Base-by-base conservation (phyloP, 2,113 vertebrate species). In the Anser brachyrhynchus region DNA sequence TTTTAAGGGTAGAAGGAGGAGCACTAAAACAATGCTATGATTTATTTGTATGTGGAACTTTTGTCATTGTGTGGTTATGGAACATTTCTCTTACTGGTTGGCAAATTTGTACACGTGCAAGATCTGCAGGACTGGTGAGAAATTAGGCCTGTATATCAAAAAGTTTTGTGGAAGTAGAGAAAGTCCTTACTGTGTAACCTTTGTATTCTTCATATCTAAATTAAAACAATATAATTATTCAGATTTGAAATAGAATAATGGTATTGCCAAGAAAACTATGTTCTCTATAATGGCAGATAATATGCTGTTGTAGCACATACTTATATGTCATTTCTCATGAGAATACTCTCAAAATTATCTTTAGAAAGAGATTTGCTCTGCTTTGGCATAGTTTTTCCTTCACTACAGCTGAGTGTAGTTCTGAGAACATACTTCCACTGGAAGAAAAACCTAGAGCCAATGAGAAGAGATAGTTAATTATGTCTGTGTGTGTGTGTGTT, bases 261-360 rank as follows among this genome's bases (percentile, higher is more conserved):
- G 94, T 95, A 91, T 94, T 96, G 93, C 96, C 94, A 93, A 93
- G 93, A 97, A 96, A 97, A 66, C 90, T 94, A 73, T 96, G 89
- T 98, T 97, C 78, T 94, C 95, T 95, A 82, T 93, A 87, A 81
- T 95, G 90, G 78, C 71, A 75, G 89, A 87, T 96, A 94, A 92
- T 89, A 76, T n/a, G 86, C 84, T 84, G 44, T 80, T 92, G 18
- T 90, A 82, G 96, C 95, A 65, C 61, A 73, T 59, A 66, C n/a
- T 72, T 87, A 55, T 57, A 51, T 21, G 1, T 96, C 54, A 86
- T 92, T 97, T 98, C 71, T 81, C 12, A 87, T 81, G 82, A 80
- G 62, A 95, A 76, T 37, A 41, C 31, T 86, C 54, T 95, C 73
- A 69, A 54, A 44, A 88, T 92, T 92, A 52, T 94, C 87, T 62